Conservation (phyloP, 2,888 invertebrate genomes). For the Actias luna region DNA sequence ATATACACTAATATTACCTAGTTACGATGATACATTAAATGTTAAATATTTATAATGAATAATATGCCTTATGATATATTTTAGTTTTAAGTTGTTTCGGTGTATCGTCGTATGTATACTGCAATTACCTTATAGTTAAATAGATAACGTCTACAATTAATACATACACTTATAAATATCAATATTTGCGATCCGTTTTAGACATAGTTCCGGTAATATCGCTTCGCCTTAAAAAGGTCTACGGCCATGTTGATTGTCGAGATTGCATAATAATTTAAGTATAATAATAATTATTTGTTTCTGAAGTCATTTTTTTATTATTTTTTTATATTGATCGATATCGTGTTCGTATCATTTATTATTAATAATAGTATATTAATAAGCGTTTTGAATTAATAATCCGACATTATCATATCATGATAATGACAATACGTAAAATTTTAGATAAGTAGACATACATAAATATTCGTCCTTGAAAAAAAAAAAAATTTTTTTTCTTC, state of each 20-base stretch:
- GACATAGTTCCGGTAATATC: slow-evolving; percentile 10
- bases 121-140: slow-evolving; percentile 3
- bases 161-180: background rate
- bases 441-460: background rate
- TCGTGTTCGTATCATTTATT: background rate
- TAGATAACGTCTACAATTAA: background rate
- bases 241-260: slow-evolving; percentile 13
- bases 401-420: background rate
- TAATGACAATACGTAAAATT: background rate
- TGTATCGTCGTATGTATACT: background rate
- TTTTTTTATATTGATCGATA: background rate
- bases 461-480: too few species aligned
- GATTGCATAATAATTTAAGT: slow-evolving; percentile 9
- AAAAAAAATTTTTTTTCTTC: background rate
- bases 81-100: slow-evolving; percentile 35
- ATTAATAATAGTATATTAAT: background rate
- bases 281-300: background rate
- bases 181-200: slow-evolving; percentile 9
- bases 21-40: slow-evolving; percentile 20
- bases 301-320: background rate
- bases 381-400: background rate
- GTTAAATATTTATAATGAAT: slow-evolving; percentile 21
- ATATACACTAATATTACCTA: slow-evolving; percentile 40
- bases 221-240: slow-evolving; percentile 2
- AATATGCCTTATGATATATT: slow-evolving; percentile 44